Percentiles rank a stretch among this genome's conserved stretches.
These are phyloP conservation scores for Phataginus tetradactyla DNA, from an alignment of 2,797 vertebrate species.

Conservation along the genomic window DNA sequence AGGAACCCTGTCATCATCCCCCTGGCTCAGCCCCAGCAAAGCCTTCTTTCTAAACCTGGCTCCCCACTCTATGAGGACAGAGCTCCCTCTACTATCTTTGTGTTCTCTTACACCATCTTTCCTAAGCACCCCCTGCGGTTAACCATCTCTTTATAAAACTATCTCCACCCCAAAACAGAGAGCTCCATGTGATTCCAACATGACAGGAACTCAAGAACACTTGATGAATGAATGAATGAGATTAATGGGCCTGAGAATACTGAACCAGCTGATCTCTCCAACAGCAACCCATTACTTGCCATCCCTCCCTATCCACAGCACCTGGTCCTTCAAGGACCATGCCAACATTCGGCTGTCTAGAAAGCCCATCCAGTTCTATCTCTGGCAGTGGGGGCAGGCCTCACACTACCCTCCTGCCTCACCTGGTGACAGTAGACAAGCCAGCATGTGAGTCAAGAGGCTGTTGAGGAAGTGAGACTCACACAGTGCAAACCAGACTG, in stretches of 20 bases:
- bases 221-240: neutral
- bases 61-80: neutral
- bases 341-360: neutral
- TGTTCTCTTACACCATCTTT: neutral
- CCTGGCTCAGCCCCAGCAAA: neutral
- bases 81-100: neutral
- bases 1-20: neutral
- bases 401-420: neutral
- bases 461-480: neutral
- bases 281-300: neutral
- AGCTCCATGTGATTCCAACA: neutral
- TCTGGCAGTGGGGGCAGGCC: neutral
- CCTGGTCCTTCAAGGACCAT: neutral
- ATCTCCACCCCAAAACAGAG: neutral
- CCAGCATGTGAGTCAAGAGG: neutral
- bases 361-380: neutral
- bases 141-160: neutral
- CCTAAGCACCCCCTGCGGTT: neutral
- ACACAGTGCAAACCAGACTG: neutral
- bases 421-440: neutral
- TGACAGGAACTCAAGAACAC: neutral
- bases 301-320: neutral
- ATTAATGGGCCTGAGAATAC: neutral
- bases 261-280: neutral
- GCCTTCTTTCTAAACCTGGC: neutral